Conservation (phyloP, 2,888 invertebrate genomes). For the Deilephila elpenor region DNA sequence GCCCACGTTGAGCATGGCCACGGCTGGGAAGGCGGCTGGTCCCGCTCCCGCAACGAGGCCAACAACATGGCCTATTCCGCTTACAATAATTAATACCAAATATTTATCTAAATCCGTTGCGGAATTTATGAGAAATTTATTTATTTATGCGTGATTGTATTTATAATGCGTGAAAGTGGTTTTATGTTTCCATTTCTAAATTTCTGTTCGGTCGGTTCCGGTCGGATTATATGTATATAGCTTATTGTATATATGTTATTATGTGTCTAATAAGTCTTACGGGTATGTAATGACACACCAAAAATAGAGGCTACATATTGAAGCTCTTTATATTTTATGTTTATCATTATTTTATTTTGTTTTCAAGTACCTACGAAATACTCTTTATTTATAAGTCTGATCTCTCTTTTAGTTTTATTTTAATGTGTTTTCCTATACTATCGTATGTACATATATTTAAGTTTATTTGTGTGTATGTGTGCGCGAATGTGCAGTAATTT, state of each 20-base stretch:
- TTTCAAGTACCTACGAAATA: slow-evolving; percentile 33
- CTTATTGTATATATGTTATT: slow-evolving; percentile 37
- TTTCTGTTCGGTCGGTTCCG: slow-evolving; percentile 1
- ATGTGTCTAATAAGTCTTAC: slow-evolving; percentile 35
- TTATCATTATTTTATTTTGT: slow-evolving; percentile 30
- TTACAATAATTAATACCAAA: slow-evolving; percentile 60
- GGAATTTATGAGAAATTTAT: slow-evolving; percentile 31
- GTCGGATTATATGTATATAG: slow-evolving; percentile 31
- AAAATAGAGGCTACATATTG: slow-evolving; percentile 28
- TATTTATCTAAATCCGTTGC: slow-evolving; percentile 42
- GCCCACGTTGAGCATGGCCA: slow-evolving; percentile 62
- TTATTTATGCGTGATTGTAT: slow-evolving; percentile 55
- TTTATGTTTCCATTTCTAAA: slow-evolving; percentile 32
- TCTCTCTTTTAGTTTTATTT: slow-evolving; percentile 44
- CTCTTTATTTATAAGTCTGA: slow-evolving; percentile 44
- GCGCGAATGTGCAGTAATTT: slow-evolving; percentile 47
- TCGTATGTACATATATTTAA: slow-evolving; percentile 62
- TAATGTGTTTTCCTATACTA: slow-evolving; percentile 44
- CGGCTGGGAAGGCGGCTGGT: slow-evolving; percentile 76
- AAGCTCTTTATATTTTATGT: slow-evolving; percentile 26
- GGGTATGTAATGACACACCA: slow-evolving; percentile 20
- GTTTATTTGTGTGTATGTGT: slow-evolving; percentile 54
- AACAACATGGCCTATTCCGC: slow-evolving; percentile 74
- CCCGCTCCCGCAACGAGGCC: slow-evolving; percentile 71
- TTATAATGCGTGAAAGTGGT: slow-evolving; percentile 54